Conservation (phyloP, 2,888 invertebrate species). For the Hirudinaria manillensis region DNA sequence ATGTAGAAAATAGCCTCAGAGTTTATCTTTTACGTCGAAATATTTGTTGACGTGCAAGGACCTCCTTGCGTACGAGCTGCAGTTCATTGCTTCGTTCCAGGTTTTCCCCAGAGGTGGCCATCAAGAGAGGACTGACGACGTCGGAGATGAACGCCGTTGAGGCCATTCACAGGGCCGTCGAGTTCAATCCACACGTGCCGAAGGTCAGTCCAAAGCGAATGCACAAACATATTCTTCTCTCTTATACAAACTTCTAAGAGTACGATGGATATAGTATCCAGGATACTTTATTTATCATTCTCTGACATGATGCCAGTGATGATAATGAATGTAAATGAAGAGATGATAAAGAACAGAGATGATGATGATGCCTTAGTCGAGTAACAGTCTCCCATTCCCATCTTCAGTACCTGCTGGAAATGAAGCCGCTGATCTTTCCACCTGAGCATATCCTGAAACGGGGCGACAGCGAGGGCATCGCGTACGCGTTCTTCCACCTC, state of each 20-base stretch:
- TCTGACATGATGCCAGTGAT: neutral
- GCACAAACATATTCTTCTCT: too few species aligned
- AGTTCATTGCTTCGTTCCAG: too few species aligned
- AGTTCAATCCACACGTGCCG: slow-evolving; percentile 95
- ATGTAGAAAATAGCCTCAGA: neutral
- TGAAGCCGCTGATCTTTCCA: slow-evolving; percentile 86
- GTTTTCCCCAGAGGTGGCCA: slow-evolving; percentile 77
- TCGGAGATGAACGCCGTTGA: slow-evolving; percentile 88
- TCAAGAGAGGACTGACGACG: slow-evolving; percentile 73
- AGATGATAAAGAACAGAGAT: too few species aligned
- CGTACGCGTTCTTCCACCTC: slow-evolving; percentile 91
- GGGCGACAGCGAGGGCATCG: slow-evolving; percentile 92
- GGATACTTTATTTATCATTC: neutral
- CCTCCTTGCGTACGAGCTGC: too few species aligned
- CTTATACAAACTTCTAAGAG: too few species aligned
- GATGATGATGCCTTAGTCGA: neutral
- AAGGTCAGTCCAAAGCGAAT: slow-evolving; percentile 65
- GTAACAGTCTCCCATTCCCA: too few species aligned
- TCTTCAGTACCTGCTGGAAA: slow-evolving; percentile 75
- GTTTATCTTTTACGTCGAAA: neutral
- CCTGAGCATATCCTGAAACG: slow-evolving; percentile 92
- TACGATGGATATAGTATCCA: neutral
- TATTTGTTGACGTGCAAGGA: neutral
- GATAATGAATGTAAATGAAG: too few species aligned
- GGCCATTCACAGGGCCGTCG: slow-evolving; percentile 88